These are phyloP conservation scores for Zoroaster sp. DNA, from an alignment of 53 echinoderm and acorn worm genomes.

Conservation along the genomic window DNA sequence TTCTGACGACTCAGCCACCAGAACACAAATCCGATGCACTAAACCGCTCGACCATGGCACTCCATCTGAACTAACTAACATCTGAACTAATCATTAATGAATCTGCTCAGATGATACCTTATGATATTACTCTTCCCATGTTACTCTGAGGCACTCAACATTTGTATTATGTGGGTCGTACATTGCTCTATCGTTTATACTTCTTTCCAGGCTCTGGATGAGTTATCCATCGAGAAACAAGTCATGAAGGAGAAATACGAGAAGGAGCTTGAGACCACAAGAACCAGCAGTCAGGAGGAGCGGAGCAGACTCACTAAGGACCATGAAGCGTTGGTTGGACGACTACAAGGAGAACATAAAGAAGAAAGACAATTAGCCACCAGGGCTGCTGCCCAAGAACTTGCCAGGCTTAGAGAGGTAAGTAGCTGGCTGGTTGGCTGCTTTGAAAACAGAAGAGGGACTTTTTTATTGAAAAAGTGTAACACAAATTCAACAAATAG, in stretches of 20 bases:
- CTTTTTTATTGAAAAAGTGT: no score
- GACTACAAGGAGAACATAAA: conserved; percentile 59
- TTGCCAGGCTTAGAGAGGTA: conserved; percentile 68
- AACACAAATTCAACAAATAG: no score
- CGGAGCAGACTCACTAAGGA: conserved; percentile 54
- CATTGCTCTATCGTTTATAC: background rate
- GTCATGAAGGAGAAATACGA: conserved; percentile 91
- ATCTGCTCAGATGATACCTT: no score
- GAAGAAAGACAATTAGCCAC: conserved; percentile 56
- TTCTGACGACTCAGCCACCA: no score
- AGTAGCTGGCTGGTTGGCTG: no score
- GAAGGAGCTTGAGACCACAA: conserved; percentile 68
- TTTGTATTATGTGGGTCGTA: background rate
- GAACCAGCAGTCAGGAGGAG: conserved; percentile 46
- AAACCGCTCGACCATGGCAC: no score
- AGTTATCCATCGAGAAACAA: conserved; percentile 90
- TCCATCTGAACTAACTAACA: no score
- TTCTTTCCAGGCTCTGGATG: conserved; percentile 83
- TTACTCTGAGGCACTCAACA: no score
- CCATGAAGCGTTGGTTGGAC: conserved; percentile 47
- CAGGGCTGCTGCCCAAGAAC: conserved; percentile 66
- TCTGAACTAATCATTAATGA: no score
- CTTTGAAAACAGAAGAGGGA: no score
- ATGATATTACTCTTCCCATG: no score
- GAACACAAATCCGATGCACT: no score